Evolutionary conservation across 2,888 invertebrate genomes (phyloP), one percentile per base, ranked within the genome.

Genomic region (Tuberolachnus salignus): DNA sequence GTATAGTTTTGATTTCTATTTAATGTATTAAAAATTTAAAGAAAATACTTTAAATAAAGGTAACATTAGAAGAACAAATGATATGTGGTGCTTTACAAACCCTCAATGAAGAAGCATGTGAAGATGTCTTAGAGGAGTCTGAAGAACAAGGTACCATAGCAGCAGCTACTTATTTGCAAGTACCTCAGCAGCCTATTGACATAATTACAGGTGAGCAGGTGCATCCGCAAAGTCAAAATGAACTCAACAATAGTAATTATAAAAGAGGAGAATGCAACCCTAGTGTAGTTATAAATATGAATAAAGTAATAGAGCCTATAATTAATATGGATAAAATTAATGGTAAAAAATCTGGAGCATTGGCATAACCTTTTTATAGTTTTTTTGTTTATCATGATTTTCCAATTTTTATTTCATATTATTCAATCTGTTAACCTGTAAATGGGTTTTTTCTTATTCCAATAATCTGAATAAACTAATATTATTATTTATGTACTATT

Each of bases 21-120:
- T 26, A 59, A 16, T 3, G 3, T 46, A 1, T 46, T 8, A 34
- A 57, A 23, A 42, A 70, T 70, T 42, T 70, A 46, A 59, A 42
- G 23, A 74, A 26, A 44, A 51, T 80, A 61, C 80, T 34, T 80
- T 83, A 85, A 84, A 23, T 86, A 21, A 49, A 96, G 95, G 94
- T 96, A 80, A 95, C 95, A 0, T 88, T 96, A 83, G 96, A 96
- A 86, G 95, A 96, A 85, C 95, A 95, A 87, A 94, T 95, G 94
- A 95, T 96, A 83, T 94, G 94, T 86, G 95, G 95, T 81, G 95
- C 95, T 2, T 87, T 96, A 81, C 95, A 95, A 87, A 94, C 95
- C 0, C 88, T 96, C 49, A 96, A 94, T 86, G 95, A 96, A 87
- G 95, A 95, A 87, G 95, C 95, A 10, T 91, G 93, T 85, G 95